Evolutionary conservation across 2,888 invertebrate genomes (phyloP).

Genomic region (Agrotis exclamationis): DNA sequence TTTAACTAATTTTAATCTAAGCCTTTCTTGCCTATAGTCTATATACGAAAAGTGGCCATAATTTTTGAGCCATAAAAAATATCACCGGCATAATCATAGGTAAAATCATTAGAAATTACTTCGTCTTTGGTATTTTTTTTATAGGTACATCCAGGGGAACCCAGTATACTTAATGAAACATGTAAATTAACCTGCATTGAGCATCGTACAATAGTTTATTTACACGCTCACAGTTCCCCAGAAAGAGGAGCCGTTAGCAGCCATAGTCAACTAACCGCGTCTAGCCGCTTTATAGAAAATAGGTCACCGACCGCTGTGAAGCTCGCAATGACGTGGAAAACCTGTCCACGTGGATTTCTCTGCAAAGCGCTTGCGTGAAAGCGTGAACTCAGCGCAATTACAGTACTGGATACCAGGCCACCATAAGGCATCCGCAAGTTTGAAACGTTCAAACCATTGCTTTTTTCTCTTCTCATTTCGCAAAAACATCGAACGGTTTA

Average conservation of each 20-base stretch:
- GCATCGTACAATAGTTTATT: not conserved
- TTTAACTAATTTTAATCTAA: no score
- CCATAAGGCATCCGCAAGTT: not conserved
- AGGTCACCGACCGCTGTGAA: constrained; percentile 11
- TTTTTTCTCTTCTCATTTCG: no score
- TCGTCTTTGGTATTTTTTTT: no score
- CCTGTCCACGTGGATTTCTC: constrained; percentile 16
- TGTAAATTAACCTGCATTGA: not conserved
- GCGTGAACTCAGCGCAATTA: not conserved
- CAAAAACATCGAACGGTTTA: no score
- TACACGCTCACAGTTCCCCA: not conserved
- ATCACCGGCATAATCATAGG: no score
- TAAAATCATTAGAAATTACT: no score
- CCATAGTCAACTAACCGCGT: constrained; percentile 1
- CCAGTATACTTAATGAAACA: not conserved
- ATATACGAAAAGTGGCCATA: no score
- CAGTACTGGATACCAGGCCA: constrained; percentile 1
- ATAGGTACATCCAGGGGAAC: no score
- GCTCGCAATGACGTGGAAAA: not conserved
- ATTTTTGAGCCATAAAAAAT: no score
- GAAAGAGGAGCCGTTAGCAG: no score
- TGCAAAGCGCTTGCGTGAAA: constrained; percentile 16
- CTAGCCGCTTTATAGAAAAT: constrained; percentile 6
- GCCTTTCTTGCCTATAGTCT: no score
- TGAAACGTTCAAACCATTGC: not conserved